Conservation (phyloP, 2,797 vertebrate genomes). For the Muscicapa striata region DNA sequence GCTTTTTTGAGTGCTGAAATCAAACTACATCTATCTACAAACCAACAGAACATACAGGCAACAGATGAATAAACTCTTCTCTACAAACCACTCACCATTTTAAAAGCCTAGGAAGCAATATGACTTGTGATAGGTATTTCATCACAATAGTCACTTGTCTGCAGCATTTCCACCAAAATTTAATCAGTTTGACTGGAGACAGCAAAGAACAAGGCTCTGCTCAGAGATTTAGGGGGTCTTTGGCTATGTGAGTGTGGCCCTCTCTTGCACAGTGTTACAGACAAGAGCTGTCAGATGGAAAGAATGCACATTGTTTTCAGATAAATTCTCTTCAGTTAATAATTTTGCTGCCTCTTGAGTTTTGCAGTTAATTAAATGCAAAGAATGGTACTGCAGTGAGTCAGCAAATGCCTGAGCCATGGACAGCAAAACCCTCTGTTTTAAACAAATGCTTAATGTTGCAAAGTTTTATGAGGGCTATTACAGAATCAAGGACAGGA, state of each 20-base stretch:
- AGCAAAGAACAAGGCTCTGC: neutral
- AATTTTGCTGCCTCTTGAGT: neutral
- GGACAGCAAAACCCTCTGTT: neutral
- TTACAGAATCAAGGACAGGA: neutral
- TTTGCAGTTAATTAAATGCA: conserved; percentile 10
- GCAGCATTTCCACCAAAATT: neutral
- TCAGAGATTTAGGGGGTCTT: neutral
- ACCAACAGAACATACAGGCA: neutral
- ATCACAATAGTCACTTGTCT: neutral
- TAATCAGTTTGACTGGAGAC: neutral
- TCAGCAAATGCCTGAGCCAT: conserved; percentile 4
- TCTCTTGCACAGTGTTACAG: neutral
- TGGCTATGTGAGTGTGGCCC: neutral
- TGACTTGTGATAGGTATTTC: neutral
- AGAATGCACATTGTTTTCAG: neutral
- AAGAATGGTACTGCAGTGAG: neutral
- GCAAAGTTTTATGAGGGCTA: neutral
- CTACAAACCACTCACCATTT: neutral
- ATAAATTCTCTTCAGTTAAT: neutral
- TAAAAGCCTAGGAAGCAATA: neutral
- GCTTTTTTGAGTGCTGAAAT: neutral
- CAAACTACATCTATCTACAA: neutral
- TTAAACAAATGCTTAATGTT: neutral
- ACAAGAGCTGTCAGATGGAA: neutral
- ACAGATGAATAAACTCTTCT: neutral